These are phyloP conservation scores for Ctenodactylus gundi DNA, from an alignment of 2,113 vertebrate species.

Conservation along the genomic window DNA sequence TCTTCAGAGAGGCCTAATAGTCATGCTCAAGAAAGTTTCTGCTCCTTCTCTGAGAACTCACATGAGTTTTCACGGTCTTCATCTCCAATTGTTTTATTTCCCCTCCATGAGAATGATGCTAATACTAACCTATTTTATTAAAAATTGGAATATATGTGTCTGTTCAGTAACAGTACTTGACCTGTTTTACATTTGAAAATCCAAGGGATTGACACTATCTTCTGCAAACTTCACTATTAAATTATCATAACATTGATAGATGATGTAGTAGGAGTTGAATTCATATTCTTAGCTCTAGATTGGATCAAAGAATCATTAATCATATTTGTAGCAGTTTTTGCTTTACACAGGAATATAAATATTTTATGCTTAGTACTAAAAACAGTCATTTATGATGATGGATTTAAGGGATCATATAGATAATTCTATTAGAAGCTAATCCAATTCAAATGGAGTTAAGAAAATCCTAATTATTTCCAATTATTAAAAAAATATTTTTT, in stretches of 20 bases:
- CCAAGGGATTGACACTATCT: not conserved
- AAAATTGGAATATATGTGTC: conserved; percentile 5
- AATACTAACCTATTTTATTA: conserved; percentile 11
- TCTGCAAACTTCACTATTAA: not conserved
- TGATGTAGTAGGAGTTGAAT: conserved; percentile 6
- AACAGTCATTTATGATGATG: conserved; percentile 7
- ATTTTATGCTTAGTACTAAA: conserved; percentile 21
- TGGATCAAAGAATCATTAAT: conserved; percentile 14
- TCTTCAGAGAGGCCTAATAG: not conserved
- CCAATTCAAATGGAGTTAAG: not conserved
- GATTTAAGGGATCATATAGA: not conserved
- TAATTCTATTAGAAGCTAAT: conserved; percentile 1
- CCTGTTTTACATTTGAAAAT: conserved; percentile 20
- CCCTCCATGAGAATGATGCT: not conserved
- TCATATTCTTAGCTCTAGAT: conserved; percentile 14
- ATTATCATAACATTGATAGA: not conserved
- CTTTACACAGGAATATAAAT: not conserved
- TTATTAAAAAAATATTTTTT: not conserved
- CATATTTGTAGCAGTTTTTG: conserved; percentile 16
- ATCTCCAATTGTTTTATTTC: not conserved
- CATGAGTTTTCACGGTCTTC: not conserved
- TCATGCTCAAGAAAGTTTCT: conserved; percentile 9
- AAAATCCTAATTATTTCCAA: not conserved
- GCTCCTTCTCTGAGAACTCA: conserved; percentile 8
- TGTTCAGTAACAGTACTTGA: not conserved